These are phyloP conservation scores for Trachelus iudaicus DNA, from an alignment of 2,888 invertebrate species.

Conservation along the genomic window DNA sequence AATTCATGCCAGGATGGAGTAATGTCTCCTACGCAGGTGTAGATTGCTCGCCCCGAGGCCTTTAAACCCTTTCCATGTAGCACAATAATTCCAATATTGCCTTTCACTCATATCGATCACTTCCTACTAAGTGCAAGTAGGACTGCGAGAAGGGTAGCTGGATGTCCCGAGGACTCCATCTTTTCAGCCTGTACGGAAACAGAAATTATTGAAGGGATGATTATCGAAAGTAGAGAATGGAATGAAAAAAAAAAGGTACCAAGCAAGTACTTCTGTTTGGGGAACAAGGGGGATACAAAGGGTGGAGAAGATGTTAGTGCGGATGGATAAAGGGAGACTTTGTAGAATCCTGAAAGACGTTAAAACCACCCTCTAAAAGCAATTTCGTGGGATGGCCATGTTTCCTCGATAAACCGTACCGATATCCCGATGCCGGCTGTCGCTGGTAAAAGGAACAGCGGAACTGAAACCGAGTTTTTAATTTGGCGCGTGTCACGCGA, in stretches of 20 bases:
- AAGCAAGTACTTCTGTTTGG: background rate
- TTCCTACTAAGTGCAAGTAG: constrained; percentile 54
- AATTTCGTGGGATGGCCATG: background rate
- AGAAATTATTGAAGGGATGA: background rate
- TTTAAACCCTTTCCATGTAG: constrained; percentile 45
- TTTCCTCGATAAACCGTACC: constrained; percentile 46
- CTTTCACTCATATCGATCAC: constrained; percentile 60
- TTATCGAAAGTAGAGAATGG: background rate
- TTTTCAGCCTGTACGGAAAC: background rate
- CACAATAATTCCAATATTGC: constrained; percentile 65
- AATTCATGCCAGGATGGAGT: constrained; percentile 60
- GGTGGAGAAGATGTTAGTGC: background rate
- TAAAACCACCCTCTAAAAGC: background rate
- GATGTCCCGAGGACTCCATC: background rate
- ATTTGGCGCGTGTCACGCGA: constrained; percentile 60
- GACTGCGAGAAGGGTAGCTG: background rate
- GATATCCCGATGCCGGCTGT: constrained; percentile 48
- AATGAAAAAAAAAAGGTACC: background rate
- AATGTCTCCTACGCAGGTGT: constrained; percentile 56
- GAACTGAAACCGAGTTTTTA: constrained; percentile 61
- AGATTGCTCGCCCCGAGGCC: constrained; percentile 61
- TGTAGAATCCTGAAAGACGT: background rate
- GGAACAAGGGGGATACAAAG: background rate
- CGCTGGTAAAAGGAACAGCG: constrained; percentile 48
- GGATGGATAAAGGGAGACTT: background rate